Conservation (phyloP, 2,797 vertebrate genomes). For the Notamacropus eugenii region DNA sequence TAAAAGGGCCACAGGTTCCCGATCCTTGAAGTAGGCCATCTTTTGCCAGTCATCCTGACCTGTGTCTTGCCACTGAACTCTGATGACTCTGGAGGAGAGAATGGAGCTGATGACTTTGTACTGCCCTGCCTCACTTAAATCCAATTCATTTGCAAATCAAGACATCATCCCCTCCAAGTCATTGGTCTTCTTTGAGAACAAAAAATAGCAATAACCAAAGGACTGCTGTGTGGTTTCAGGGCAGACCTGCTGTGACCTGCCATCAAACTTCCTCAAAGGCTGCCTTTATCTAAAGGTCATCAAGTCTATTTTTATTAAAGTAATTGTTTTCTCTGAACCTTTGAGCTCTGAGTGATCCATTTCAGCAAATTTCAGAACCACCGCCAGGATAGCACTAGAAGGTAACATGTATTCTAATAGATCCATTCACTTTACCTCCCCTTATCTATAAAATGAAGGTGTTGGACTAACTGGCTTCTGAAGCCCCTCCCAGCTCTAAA, state of each 20-base stretch:
- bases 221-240: neutral
- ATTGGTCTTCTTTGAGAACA: neutral
- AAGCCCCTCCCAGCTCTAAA: neutral
- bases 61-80: neutral
- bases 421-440: neutral
- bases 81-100: neutral
- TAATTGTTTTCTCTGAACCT: neutral
- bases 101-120: neutral
- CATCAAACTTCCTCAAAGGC: neutral
- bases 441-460: neutral
- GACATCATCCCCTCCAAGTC: neutral
- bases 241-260: neutral
- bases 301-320: neutral
- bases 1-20: no score
- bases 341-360: neutral
- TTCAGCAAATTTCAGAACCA: neutral
- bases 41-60: neutral
- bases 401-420: neutral
- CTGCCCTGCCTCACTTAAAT: neutral
- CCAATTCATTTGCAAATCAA: neutral
- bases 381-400: neutral
- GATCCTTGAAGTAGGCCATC: neutral
- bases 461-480: neutral
- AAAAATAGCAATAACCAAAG: neutral
- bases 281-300: neutral